A percentile compares a stretch with the other conserved stretches of the same genome.
These are phyloP conservation scores for Eulithis testata DNA, from an alignment of 2,888 invertebrate genomes.

Conservation along the genomic window DNA sequence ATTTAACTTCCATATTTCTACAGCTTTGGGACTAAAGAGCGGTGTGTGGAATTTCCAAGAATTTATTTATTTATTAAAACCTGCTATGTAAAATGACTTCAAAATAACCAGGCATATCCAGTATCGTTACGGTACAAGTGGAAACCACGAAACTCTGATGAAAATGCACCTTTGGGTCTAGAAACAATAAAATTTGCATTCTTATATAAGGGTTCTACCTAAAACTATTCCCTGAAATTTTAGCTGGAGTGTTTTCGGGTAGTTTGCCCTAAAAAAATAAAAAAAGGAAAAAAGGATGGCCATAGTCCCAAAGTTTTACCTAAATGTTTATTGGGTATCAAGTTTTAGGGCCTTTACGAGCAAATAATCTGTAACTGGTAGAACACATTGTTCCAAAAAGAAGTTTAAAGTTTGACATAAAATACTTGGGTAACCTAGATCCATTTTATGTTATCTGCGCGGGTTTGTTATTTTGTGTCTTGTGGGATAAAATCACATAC, in stretches of 20 bases:
- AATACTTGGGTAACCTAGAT: too few relatives aligned
- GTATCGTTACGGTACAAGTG: conserved; percentile 39
- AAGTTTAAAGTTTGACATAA: not conserved
- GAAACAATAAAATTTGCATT: conserved; percentile 68
- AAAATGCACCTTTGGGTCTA: conserved; percentile 59
- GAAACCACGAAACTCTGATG: conserved; percentile 49
- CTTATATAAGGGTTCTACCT: conserved; percentile 57
- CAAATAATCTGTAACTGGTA: conserved; percentile 11
- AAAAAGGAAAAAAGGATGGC: conserved; percentile 34
- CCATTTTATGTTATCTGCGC: too few relatives aligned
- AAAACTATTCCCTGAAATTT: conserved; percentile 53
- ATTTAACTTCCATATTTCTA: too few relatives aligned
- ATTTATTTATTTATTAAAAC: too few relatives aligned
- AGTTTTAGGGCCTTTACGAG: conserved; percentile 24
- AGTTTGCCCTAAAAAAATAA: conserved; percentile 40
- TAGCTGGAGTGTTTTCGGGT: conserved; percentile 36
- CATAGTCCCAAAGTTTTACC: conserved; percentile 33
- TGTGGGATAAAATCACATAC: too few relatives aligned
- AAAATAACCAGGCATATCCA: conserved; percentile 5
- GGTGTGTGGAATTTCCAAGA: too few relatives aligned
- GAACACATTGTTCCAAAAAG: conserved; percentile 4
- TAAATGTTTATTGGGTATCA: conserved; percentile 34
- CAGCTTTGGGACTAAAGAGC: too few relatives aligned
- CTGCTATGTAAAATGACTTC: too few relatives aligned
- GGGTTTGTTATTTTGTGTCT: too few relatives aligned